Evolutionary conservation across 2,113 vertebrate genomes (phyloP).

Genomic region (Manacus vitellinus): DNA sequence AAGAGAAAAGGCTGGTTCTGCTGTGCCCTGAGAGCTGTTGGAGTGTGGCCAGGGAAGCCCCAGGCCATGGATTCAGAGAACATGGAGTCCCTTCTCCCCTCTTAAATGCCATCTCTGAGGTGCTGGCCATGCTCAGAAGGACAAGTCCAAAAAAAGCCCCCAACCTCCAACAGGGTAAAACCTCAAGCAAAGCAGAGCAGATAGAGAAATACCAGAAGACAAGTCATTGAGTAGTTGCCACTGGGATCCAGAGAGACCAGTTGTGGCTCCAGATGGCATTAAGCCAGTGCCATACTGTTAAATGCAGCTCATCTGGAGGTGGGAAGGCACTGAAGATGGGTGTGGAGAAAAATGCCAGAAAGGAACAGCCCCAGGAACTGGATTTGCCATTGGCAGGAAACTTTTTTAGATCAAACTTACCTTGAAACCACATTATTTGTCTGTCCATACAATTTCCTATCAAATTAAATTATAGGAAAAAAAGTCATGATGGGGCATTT

Average conservation of each 20-base stretch:
- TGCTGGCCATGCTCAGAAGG: neutral
- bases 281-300: neutral
- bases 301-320: neutral
- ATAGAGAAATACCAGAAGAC: neutral
- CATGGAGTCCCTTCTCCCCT: neutral
- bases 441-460: neutral
- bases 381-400: neutral
- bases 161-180: neutral
- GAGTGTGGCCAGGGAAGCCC: neutral
- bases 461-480: neutral
- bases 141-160: neutral
- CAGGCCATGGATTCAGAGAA: neutral
- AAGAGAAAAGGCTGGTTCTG: neutral
- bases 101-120: accelerated
- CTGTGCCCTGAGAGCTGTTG: neutral
- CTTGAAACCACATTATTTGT: neutral
- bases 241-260: neutral
- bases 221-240: neutral
- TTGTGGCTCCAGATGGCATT: neutral
- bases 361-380: neutral
- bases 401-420: neutral
- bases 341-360: neutral
- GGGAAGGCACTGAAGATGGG: neutral
- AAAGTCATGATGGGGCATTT: neutral
- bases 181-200: neutral